phyloP scores from a whole-genome alignment of 2,113 vertebrate genomes.

The Anthoscopus minutus region DNA sequence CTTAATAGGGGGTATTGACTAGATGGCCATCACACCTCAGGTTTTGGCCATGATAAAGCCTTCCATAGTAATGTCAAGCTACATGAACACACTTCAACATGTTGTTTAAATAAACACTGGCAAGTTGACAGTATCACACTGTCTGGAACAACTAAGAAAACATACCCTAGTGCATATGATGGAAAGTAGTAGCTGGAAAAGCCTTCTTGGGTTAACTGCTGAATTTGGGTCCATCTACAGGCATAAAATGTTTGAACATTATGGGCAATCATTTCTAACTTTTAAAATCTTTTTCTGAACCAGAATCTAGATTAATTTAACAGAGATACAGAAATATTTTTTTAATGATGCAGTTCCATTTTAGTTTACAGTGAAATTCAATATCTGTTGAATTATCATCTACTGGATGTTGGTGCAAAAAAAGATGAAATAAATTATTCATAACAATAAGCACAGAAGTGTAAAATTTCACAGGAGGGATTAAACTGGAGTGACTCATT shows the following conservation, averaged over 20 bases:
- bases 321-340: background rate
- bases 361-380: background rate
- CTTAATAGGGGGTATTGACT: background rate
- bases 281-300: background rate
- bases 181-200: background rate
- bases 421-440: constrained; percentile 19
- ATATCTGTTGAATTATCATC: background rate
- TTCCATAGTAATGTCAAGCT: background rate
- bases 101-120: background rate
- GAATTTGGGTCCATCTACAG: background rate
- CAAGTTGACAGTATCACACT: background rate
- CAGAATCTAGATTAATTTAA: background rate
- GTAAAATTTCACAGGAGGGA: background rate
- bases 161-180: background rate
- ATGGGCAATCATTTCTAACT: background rate
- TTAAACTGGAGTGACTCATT: constrained; percentile 18
- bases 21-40: background rate
- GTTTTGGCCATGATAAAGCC: background rate
- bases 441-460: background rate
- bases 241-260: background rate
- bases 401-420: background rate
- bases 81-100: background rate
- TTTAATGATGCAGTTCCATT: background rate
- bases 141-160: background rate
- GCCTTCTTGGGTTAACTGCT: background rate